Conservation (phyloP, 2,888 invertebrate species). For the Deroplatys truncata region DNA sequence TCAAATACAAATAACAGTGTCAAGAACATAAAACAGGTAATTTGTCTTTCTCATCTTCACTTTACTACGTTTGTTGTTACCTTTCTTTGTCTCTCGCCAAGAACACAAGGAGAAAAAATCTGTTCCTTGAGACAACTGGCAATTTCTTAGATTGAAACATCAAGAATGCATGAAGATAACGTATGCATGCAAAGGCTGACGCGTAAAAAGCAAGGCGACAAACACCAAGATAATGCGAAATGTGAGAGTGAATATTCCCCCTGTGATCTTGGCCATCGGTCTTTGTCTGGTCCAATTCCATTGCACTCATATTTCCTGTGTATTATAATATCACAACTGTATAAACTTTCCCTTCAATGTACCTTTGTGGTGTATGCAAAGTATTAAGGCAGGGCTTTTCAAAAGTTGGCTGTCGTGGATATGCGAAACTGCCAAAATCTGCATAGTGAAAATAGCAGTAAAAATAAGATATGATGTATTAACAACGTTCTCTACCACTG, state of each 20-base stretch:
- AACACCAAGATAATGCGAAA: not conserved
- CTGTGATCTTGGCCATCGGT: not conserved
- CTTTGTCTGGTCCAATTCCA: not conserved
- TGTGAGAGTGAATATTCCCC: not conserved
- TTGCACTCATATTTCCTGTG: not conserved
- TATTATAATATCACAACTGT: not conserved
- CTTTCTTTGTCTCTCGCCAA: not conserved
- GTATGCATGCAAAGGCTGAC: not conserved
- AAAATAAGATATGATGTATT: too few relatives aligned
- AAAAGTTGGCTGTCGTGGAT: too few relatives aligned
- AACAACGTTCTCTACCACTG: too few relatives aligned
- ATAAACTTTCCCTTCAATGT: not conserved
- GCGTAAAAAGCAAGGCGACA: not conserved
- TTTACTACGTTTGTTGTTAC: not conserved
- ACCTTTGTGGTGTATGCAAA: not conserved
- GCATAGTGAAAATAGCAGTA: too few relatives aligned
- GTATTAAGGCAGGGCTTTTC: too few relatives aligned
- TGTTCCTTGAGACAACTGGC: slow-evolving; percentile 23
- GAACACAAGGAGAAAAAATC: slow-evolving; percentile 17
- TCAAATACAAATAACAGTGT: not conserved
- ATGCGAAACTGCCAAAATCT: too few relatives aligned
- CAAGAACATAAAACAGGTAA: slow-evolving; percentile 3
- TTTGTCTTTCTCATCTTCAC: not conserved
- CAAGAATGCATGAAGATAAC: slow-evolving; percentile 26
- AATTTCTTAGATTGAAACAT: slow-evolving; percentile 30